phyloP scores from a whole-genome alignment of 1,140 invertebrate species.

The Pararge aegeria region DNA sequence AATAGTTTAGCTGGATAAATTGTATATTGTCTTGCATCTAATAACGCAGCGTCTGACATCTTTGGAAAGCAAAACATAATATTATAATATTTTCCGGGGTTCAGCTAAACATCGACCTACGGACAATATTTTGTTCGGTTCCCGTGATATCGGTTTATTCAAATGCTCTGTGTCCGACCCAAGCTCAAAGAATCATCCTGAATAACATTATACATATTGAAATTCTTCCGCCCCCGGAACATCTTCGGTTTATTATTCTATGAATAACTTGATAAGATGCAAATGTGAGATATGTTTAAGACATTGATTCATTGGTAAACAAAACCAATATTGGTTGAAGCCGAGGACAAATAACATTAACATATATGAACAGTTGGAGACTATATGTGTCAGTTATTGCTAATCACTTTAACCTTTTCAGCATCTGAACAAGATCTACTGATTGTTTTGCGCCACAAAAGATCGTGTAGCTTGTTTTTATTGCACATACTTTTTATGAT shows the following conservation, averaged over 20 bases:
- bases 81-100: conserved; percentile 63
- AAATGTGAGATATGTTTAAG: conserved; percentile 31
- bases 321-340: conserved; percentile 10
- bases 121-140: conserved; percentile 75
- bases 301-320: conserved; percentile 18
- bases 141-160: conserved; percentile 75
- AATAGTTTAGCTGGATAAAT: conserved; percentile 7
- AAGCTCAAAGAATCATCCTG: conserved; percentile 74
- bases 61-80: conserved; percentile 58
- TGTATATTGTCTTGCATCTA: conserved; percentile 40
- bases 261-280: conserved; percentile 62
- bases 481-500: no score
- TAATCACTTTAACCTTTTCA: no score
- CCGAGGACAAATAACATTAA: not conserved
- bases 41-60: conserved; percentile 48
- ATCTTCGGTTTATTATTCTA: conserved; percentile 66
- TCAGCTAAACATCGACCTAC: conserved; percentile 58
- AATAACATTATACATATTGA: conserved; percentile 78
- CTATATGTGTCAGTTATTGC: not conserved
- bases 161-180: conserved; percentile 72
- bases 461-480: no score
- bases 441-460: no score
- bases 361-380: not conserved
- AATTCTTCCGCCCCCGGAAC: conserved; percentile 66
- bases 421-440: no score